phyloP scores from a whole-genome alignment of 2,113 vertebrate genomes.

The Malurus melanocephalus region DNA sequence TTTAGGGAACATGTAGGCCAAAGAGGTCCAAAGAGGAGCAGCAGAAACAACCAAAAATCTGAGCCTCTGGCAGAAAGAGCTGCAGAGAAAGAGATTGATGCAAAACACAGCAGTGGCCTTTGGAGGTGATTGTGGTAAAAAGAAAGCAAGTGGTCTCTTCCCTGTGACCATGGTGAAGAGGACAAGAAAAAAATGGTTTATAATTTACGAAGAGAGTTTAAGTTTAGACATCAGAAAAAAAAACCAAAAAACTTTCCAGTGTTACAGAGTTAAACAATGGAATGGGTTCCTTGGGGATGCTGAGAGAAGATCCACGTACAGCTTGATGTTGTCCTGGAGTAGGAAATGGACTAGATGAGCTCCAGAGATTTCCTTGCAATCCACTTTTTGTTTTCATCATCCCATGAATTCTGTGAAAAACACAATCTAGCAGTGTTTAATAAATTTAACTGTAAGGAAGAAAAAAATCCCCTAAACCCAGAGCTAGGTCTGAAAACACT shows the following conservation, averaged over 20 bases:
- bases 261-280: neutral
- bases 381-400: neutral
- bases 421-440: neutral
- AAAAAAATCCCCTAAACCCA: neutral
- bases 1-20: neutral
- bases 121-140: neutral
- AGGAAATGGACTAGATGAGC: neutral
- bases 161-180: neutral
- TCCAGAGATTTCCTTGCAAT: neutral
- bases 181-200: neutral
- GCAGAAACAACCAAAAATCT: neutral
- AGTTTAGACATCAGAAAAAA: neutral
- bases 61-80: neutral
- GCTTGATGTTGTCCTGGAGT: neutral
- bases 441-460: slow-evolving; percentile 2
- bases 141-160: neutral
- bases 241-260: too few species aligned
- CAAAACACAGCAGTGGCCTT: neutral
- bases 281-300: neutral
- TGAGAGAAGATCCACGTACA: neutral
- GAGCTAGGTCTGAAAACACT: neutral
- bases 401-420: neutral
- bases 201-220: neutral
- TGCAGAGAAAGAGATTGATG: neutral
- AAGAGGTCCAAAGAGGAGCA: neutral